Evolutionary conservation across 2,113 vertebrate species (phyloP).

Genomic region (Anguilla japonica): DNA sequence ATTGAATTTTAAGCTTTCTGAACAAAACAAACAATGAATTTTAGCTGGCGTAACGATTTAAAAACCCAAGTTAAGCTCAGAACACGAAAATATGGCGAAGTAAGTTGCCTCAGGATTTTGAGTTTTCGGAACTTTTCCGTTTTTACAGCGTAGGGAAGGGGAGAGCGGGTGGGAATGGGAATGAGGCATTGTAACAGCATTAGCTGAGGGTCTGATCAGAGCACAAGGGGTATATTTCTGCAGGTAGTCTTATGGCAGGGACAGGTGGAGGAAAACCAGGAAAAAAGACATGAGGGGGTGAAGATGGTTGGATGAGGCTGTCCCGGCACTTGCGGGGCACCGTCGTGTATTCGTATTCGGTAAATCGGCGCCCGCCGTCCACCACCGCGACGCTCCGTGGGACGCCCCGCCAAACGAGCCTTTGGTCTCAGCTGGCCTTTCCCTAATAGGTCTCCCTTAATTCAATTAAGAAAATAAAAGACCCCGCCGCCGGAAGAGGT

Average conservation of each 20-base stretch:
- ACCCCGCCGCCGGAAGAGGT: conserved; percentile 28
- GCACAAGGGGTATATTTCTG: not conserved
- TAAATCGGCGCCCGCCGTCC: not conserved
- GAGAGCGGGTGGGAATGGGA: not conserved
- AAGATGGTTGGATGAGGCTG: not conserved
- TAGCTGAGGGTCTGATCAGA: not conserved
- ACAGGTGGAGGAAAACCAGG: too few species aligned
- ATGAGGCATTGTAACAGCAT: conserved; percentile 21
- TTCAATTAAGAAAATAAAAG: conserved; percentile 30
- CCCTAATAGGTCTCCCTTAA: conserved; percentile 27
- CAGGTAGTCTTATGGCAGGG: too few species aligned
- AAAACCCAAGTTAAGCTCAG: too few species aligned
- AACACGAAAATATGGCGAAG: too few species aligned
- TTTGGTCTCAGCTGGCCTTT: conserved; percentile 32
- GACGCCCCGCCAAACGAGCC: conserved; percentile 16
- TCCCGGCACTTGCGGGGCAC: not conserved
- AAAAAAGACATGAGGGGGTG: too few species aligned
- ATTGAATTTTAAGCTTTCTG: too few species aligned
- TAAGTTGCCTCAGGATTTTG: too few species aligned
- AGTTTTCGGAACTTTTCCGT: too few species aligned
- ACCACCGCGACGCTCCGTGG: not conserved
- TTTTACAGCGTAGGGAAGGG: not conserved
- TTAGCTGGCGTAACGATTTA: too few species aligned
- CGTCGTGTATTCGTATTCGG: not conserved
- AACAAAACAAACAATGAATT: too few species aligned